Evolutionary conservation across 2,797 vertebrate genomes (phyloP), one percentile per base, ranked within the genome.

Genomic region (Pitangus sulphuratus): DNA sequence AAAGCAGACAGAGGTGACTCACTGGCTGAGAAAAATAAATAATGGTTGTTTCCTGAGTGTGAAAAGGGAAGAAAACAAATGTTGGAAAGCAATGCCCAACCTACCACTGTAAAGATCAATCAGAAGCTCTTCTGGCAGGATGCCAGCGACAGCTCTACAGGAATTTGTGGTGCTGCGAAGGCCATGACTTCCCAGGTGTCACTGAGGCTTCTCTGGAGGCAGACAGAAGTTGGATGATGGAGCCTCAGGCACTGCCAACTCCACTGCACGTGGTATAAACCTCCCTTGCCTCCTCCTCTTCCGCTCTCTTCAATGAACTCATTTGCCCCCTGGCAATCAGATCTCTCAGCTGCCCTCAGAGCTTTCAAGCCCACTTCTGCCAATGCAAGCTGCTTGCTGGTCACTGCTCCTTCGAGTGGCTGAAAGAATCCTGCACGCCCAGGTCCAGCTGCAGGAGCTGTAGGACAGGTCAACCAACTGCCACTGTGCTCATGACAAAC

Each of bases 141-240:
- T 0, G 0, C 44, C 2, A 0, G 22, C 5, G 9, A 33, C 1
- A 0, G 33, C 26, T 76, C 70, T n/a, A 22, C 1, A 1, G 44
- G 40, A 68, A 21, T 26, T 16, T 12, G 9, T 1, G 1, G 45
- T 26, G 75, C 50, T 84, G 28, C 0, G 0, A 2, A 61, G 35
- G 42, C 42, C 8, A 6, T 1, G 1, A 66, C 64, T 61, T 44
- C 19, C 30, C 54, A 51, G 35, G 39, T 0, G 1, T 19, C 35
- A 76, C 53, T 0, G 0, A 20, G 19, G 28, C 58, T 76, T 70
- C 50, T 76, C 30, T 30, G 0, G 2, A 61, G 7, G 39, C 45
- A 54, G 26, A 71, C 11, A 25, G 35, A 54, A 82, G 17, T 19
- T 42, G 19, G 13, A 18, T 39, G 54, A 58, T 25, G 17, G 39